Percentiles rank a stretch among this genome's conserved stretches.
These are phyloP conservation scores for Lycodopsis pacificus DNA, from an alignment of 2,797 vertebrate species.

Conservation along the genomic window DNA sequence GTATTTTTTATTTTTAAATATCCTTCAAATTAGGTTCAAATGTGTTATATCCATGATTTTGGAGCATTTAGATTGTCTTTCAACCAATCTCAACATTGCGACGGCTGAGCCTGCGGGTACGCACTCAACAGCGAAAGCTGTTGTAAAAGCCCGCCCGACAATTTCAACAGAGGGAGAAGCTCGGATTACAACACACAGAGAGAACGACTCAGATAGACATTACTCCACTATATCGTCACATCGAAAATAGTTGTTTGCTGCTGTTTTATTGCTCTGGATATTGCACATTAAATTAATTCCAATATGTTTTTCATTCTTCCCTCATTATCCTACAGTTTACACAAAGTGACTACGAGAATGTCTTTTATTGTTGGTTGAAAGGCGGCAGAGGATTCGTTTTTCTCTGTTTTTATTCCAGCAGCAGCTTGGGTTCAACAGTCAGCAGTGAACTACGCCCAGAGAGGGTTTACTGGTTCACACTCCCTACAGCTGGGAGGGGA, in stretches of 20 bases:
- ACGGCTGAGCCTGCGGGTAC: not conserved
- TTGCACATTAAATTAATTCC: not conserved
- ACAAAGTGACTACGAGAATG: constrained; percentile 11
- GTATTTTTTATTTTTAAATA: not conserved
- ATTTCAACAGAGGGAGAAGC: not conserved
- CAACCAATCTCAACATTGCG: not conserved
- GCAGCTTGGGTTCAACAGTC: constrained; percentile 64
- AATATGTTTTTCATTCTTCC: not conserved
- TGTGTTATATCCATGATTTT: not conserved
- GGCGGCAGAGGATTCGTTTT: constrained; percentile 10
- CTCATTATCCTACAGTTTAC: not conserved
- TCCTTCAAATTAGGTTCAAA: not conserved
- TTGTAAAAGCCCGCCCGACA: not conserved
- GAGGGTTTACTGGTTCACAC: constrained; percentile 66
- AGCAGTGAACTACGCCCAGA: constrained; percentile 52
- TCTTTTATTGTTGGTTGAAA: constrained; percentile 39
- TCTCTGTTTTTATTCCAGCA: constrained; percentile 50
- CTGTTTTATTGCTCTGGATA: not conserved
- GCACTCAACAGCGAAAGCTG: not conserved
- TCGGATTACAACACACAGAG: not conserved
- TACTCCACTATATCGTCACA: not conserved
- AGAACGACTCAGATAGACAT: not conserved
- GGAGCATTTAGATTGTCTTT: not conserved
- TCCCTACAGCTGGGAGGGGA: constrained; percentile 63
- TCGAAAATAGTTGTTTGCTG: not conserved